Evolutionary conservation across 2,888 invertebrate genomes (phyloP).

Genomic region (Polymixis flavicincta): DNA sequence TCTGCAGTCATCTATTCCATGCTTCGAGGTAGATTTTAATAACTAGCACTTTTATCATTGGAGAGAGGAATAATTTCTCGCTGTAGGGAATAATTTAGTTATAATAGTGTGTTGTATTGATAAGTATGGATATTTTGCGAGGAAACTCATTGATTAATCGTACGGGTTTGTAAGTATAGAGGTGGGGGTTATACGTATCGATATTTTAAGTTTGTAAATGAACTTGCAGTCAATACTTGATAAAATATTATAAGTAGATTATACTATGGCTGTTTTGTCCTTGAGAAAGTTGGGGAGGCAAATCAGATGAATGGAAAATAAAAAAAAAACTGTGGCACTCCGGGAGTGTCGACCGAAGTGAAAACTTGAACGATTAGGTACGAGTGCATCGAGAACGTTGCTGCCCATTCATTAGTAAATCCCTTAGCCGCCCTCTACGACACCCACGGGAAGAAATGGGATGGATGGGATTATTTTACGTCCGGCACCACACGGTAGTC

Average conservation of each 20-base stretch:
- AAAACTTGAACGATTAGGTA: too few relatives aligned
- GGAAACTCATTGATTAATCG: conserved; percentile 28
- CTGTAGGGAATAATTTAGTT: conserved; percentile 56
- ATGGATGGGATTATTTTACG: too few relatives aligned
- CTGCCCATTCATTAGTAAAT: too few relatives aligned
- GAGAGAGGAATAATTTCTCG: conserved; percentile 35
- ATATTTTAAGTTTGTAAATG: conserved; percentile 1
- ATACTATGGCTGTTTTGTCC: background rate
- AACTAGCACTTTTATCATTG: conserved; percentile 32
- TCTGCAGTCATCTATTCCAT: background rate
- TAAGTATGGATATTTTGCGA: conserved; percentile 33
- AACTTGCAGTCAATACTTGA: background rate
- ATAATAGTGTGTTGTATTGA: conserved; percentile 48
- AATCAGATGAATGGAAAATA: background rate
- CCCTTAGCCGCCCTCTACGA: too few relatives aligned
- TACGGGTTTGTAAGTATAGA: conserved; percentile 9
- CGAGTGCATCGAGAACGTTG: too few relatives aligned
- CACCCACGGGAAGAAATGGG: too few relatives aligned
- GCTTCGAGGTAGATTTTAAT: conserved; percentile 43
- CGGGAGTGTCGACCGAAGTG: too few relatives aligned
- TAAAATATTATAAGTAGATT: background rate
- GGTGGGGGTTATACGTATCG: background rate
- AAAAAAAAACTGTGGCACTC: too few relatives aligned
- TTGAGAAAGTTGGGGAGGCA: background rate
- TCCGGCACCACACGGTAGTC: too few relatives aligned